These are phyloP conservation scores for Apeira syringaria DNA, from an alignment of 2,888 invertebrate genomes.

Conservation along the genomic window DNA sequence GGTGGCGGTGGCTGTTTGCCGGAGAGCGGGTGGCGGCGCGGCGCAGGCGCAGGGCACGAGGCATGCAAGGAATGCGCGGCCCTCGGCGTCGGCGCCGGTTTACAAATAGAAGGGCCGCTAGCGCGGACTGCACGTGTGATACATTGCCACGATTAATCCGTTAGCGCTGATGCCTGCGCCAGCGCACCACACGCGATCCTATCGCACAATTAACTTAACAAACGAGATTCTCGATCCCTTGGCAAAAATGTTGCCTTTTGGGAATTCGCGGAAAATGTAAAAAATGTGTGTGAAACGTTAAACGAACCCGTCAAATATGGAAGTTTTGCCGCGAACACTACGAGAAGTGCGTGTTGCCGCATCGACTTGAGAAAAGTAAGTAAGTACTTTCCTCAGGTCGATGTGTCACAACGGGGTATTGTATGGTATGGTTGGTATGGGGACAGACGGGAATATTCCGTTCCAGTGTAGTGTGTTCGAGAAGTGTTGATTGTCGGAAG, in stretches of 20 bases:
- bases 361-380: too few species aligned
- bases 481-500: slow-evolving; percentile 13
- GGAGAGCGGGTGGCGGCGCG: slow-evolving; percentile 46
- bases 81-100: slow-evolving; percentile 81
- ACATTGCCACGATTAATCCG: slow-evolving; percentile 76
- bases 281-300: slow-evolving; percentile 21
- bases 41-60: slow-evolving; percentile 68
- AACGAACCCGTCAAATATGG: background rate
- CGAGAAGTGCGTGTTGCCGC: background rate
- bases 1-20: slow-evolving; percentile 42
- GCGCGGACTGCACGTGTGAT: slow-evolving; percentile 77
- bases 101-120: slow-evolving; percentile 82
- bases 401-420: slow-evolving; percentile 9
- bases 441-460: too few species aligned
- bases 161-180: slow-evolving; percentile 67
- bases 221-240: slow-evolving; percentile 27
- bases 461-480: too few species aligned
- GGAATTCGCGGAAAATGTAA: slow-evolving; percentile 32
- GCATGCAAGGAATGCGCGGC: slow-evolving; percentile 78
- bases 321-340: background rate
- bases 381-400: too few species aligned
- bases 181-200: slow-evolving; percentile 47
- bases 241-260: slow-evolving; percentile 18
- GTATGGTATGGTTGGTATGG: too few species aligned
- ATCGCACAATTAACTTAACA: slow-evolving; percentile 46